These are phyloP conservation scores for Pollicipes pollicipes DNA, from an alignment of 1,140 invertebrate genomes.

Conservation along the genomic window DNA sequence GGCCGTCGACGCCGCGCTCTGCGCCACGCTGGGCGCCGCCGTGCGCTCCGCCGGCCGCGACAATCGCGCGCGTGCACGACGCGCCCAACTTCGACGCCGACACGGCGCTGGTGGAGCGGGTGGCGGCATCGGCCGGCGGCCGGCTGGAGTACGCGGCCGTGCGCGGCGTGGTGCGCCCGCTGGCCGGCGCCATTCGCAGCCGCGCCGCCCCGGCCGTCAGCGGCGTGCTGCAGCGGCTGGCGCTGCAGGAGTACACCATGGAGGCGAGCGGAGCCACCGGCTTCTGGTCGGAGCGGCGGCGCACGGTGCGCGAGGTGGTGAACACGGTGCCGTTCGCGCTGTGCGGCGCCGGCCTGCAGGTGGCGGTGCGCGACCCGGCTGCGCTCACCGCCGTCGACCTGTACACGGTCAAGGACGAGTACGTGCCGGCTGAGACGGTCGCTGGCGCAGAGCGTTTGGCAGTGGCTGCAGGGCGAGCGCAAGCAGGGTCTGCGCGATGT, in stretches of 20 bases:
- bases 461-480: neutral
- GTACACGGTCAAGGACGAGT: neutral
- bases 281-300: neutral
- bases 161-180: neutral
- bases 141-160: neutral
- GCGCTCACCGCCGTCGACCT: neutral
- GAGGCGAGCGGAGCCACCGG: neutral
- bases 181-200: neutral
- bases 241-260: neutral
- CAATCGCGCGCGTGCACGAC: neutral
- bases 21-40: neutral
- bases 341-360: neutral
- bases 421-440: neutral
- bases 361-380: neutral
- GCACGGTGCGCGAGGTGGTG: neutral
- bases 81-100: neutral
- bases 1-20: neutral
- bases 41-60: neutral
- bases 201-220: neutral
- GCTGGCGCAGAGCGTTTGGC: neutral
- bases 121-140: neutral
- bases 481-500: neutral
- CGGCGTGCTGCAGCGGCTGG: neutral
- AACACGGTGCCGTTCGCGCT: slow-evolving; percentile 1
- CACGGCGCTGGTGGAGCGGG: neutral